phyloP scores from a whole-genome alignment of 2,797 vertebrate genomes.

The Acrossocheilus fasciatus region DNA sequence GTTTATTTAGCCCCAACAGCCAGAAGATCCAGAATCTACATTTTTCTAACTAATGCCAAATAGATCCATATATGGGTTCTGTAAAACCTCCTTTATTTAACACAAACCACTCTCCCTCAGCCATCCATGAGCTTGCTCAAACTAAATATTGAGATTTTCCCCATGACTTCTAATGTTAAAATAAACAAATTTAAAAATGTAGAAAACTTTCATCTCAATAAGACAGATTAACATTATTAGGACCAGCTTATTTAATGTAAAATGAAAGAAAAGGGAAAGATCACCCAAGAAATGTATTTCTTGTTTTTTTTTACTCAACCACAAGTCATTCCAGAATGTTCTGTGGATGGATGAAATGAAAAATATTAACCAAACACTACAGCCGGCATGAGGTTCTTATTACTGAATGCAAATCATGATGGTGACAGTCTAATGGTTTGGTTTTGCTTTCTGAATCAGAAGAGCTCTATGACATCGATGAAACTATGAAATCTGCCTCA shows the following conservation, averaged over 20 bases:
- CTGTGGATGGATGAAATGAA: neutral
- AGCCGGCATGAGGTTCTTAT: neutral
- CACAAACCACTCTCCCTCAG: constrained; percentile 47
- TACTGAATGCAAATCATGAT: neutral
- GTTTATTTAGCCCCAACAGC: constrained; percentile 57
- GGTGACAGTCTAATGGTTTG: neutral
- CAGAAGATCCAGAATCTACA: constrained; percentile 13
- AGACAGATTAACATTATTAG: neutral
- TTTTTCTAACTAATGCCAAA: constrained; percentile 15
- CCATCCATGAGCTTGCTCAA: constrained; percentile 59
- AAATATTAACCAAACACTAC: neutral
- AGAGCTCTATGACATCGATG: neutral
- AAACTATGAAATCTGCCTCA: neutral
- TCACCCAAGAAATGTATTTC: neutral
- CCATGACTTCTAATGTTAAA: neutral
- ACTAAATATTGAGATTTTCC: neutral
- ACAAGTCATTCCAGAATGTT: neutral
- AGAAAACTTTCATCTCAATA: neutral
- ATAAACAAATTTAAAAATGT: neutral
- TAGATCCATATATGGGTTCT: constrained; percentile 58
- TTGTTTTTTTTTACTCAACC: neutral
- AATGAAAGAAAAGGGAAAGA: neutral
- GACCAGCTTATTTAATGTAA: neutral
- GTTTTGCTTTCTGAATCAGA: neutral
- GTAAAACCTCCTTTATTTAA: constrained; percentile 65